A percentile compares a stretch with the other conserved stretches of the same genome.
Evolutionary conservation across 2,113 vertebrate species (phyloP).

Genomic region (Siniperca chuatsi): DNA sequence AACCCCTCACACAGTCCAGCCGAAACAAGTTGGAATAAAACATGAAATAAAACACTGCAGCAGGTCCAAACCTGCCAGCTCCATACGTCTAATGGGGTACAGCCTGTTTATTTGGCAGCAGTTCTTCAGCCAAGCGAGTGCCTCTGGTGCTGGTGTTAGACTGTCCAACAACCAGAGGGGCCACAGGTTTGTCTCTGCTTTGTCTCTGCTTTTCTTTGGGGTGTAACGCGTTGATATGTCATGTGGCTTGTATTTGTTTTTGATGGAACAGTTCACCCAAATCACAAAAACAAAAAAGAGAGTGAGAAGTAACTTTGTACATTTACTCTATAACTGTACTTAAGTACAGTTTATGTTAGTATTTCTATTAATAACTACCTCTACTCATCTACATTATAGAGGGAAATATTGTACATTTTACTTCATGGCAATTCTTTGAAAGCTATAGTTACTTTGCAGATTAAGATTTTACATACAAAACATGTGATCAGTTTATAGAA

Average conservation of each 20-base stretch:
- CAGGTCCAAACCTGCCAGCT: conserved; percentile 1
- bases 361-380: background rate
- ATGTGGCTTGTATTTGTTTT: background rate
- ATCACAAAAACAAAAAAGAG: background rate
- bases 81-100: background rate
- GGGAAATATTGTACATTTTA: background rate
- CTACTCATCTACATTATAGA: too few relatives aligned
- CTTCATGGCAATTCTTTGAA: background rate
- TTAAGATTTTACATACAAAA: too few relatives aligned
- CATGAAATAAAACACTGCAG: conserved; percentile 5
- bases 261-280: background rate
- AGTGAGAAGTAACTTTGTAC: background rate
- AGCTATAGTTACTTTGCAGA: too few relatives aligned
- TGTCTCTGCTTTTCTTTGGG: too few relatives aligned
- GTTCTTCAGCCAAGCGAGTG: background rate
- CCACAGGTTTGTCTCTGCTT: background rate
- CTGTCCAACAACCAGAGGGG: background rate
- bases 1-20: background rate
- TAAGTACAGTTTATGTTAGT: background rate
- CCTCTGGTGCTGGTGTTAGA: background rate
- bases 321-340: background rate
- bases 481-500: too few relatives aligned
- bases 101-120: conserved; percentile 1
- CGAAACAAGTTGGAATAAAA: conserved; percentile 4
- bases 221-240: too few relatives aligned